These are phyloP conservation scores for Hypocryptadius cinnamomeus DNA, from an alignment of 2,113 vertebrate genomes.

Conservation along the genomic window DNA sequence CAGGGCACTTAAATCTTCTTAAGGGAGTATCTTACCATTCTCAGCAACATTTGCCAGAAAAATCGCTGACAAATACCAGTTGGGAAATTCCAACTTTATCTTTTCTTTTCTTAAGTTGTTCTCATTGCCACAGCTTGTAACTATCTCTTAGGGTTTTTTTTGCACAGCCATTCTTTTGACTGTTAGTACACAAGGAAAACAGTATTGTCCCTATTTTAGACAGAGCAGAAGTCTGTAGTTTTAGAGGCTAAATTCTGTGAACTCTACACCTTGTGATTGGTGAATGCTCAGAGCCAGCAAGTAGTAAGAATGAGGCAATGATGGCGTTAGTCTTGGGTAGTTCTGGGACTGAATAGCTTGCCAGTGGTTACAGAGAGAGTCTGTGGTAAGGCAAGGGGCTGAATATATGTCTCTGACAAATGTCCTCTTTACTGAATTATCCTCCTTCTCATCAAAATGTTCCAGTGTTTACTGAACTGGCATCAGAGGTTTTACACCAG, in stretches of 20 bases:
- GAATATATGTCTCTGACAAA: background rate
- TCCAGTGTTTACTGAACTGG: background rate
- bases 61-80: background rate
- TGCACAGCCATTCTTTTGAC: fast-evolving
- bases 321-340: background rate
- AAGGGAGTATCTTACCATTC: background rate
- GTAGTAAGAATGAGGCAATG: background rate
- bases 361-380: background rate
- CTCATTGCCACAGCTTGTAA: background rate
- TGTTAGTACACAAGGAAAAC: background rate
- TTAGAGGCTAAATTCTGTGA: background rate
- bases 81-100: background rate
- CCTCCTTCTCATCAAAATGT: background rate
- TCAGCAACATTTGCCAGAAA: background rate
- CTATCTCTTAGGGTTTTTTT: background rate
- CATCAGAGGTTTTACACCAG: background rate
- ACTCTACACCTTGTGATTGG: background rate
- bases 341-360: background rate
- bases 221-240: background rate
- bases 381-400: background rate
- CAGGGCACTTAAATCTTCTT: background rate
- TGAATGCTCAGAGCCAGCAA: background rate
- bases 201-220: background rate
- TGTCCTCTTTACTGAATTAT: background rate
- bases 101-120: background rate